Conservation (phyloP, 2,113 vertebrate genomes). For the Brevimyrus niger region DNA sequence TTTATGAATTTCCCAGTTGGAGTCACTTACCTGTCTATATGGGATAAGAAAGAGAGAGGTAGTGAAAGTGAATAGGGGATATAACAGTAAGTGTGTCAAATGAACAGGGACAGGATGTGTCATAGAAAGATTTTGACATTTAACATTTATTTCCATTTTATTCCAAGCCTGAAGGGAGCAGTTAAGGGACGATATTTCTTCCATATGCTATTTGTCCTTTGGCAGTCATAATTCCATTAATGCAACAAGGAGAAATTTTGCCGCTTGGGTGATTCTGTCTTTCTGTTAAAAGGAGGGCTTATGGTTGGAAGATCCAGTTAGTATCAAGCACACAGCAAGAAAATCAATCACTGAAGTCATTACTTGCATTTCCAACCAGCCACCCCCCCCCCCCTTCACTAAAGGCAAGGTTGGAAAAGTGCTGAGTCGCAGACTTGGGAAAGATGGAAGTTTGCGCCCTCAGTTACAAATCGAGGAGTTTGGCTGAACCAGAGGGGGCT, state of each 20-base stretch:
- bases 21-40: background rate
- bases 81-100: background rate
- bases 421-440: constrained; percentile 42
- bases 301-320: background rate
- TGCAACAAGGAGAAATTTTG: constrained; percentile 20
- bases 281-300: background rate
- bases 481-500: background rate
- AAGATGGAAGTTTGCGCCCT: constrained; percentile 16
- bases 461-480: constrained; percentile 1
- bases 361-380: constrained; percentile 12
- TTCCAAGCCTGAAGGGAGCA: background rate
- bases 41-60: background rate
- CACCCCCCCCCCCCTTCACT: background rate
- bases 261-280: constrained; percentile 30
- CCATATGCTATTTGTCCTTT: constrained; percentile 17
- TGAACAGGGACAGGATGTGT: background rate
- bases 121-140: background rate
- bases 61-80: background rate
- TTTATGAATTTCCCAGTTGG: background rate
- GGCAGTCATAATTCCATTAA: constrained; percentile 19
- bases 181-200: background rate
- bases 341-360: constrained; percentile 20
- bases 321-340: background rate
- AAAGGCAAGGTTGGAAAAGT: background rate
- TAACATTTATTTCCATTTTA: background rate